Base-by-base conservation (phyloP, 2,888 invertebrate genomes). In the Sipunculus nudus region DNA sequence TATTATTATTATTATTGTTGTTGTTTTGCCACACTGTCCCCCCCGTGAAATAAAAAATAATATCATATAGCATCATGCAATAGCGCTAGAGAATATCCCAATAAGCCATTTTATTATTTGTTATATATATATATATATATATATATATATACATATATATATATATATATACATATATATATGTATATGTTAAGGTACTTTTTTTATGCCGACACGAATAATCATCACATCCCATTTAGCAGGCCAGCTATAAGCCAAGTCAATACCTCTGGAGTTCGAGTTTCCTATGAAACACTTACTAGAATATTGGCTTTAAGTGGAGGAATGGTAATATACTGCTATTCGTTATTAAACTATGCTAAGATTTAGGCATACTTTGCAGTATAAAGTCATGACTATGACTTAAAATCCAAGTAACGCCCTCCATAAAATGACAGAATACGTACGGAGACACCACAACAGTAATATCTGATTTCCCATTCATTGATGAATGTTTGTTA, bases 61-160 rank as follows among this genome's bases (percentile, higher is more conserved):
- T 40, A 19, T 19, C n/a, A 4, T 19, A 21, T n/a, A 19, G 40
- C 40, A 3, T 40, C 21, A 40, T 21, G 21, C 40, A 40, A 40
- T 40, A 19, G n/a, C 38, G 10, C 38, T 16, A 38, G 16, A 10
- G 16, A 16, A 13, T 40, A 21, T 40, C 3, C 3, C 4, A 40
- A 21, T 40, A 2, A 19, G 3, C n/a, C 21, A 19, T 26, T 45
- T 10, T 10, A 45, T 45, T 6, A 26, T 10, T 45, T 26, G 25
- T 10, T 4, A 16, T 5, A 23, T 5, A 45, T 23, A 45, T 45
- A 45, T 45, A 45, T 45, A 45, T 49, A 31, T 49, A 31, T 49
- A 31, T 49, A 31, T 49, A 31, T 49, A 49, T 49, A 49, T 49
- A 49, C 31, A 49, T 49, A 49, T 49, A 49, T 49, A 49, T 49